A percentile compares a stretch with the other conserved stretches of the same genome.
Evolutionary conservation across 1,140 invertebrate species (phyloP).

Genomic region (Anthonomus grandis): DNA sequence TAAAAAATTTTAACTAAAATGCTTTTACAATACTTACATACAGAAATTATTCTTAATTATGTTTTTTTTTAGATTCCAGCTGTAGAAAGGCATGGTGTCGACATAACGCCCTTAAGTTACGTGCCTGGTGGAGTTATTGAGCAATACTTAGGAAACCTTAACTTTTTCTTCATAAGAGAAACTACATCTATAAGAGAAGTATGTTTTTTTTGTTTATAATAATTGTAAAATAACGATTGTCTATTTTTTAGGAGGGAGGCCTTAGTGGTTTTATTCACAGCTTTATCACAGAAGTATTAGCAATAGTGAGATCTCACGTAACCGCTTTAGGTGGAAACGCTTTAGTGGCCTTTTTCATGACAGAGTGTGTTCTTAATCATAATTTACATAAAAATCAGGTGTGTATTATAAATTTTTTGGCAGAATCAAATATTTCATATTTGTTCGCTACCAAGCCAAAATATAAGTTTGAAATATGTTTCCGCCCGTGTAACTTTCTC

Average conservation of each 20-base stretch:
- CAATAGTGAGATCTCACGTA: conserved; percentile 89
- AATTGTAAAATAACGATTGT: conserved; percentile 1
- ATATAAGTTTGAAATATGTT: too few relatives aligned
- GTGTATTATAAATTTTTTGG: too few relatives aligned
- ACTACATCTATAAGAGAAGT: conserved; percentile 88
- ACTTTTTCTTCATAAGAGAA: conserved; percentile 95
- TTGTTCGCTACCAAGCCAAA: too few relatives aligned
- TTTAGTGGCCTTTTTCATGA: conserved; percentile 90
- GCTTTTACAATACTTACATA: too few relatives aligned
- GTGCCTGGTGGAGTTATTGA: conserved; percentile 78
- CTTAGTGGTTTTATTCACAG: conserved; percentile 91
- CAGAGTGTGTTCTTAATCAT: conserved; percentile 83
- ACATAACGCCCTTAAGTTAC: conserved; percentile 80
- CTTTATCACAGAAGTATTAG: conserved; percentile 87
- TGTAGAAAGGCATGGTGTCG: conserved; percentile 71
- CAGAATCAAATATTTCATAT: too few relatives aligned
- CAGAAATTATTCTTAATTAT: conserved; percentile 24
- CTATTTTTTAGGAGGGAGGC: conserved; percentile 66
- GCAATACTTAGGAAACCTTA: conserved; percentile 86
- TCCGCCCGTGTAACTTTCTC: too few relatives aligned
- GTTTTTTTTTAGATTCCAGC: conserved; percentile 60
- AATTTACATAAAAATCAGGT: conserved; percentile 97
- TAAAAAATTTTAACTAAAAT: too few relatives aligned
- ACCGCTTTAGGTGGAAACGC: conserved; percentile 93
- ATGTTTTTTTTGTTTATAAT: too few relatives aligned